Evolutionary conservation across 2,888 invertebrate genomes (phyloP), one percentile per base, ranked within the genome.

Genomic region (Drosophila tanythrix): DNA sequence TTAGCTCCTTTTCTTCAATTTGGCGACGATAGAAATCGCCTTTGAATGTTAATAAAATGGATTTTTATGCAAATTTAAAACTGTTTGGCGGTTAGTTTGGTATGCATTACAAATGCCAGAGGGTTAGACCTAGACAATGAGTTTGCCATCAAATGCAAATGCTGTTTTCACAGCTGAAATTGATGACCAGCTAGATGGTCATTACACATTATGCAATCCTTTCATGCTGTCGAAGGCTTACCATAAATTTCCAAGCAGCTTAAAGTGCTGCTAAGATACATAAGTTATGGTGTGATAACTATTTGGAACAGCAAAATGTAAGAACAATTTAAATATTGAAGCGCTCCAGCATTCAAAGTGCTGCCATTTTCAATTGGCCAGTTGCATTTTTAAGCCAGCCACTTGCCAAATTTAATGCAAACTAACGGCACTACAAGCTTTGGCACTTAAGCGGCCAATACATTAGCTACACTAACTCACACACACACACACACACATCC

Each of bases 1-100:
- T 72, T 58, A 76, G 87, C 83, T 78, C 66, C 70, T 88, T 88
- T 84, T 68, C 87, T 83, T 86, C 86, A 84, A 86, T 87, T 83
- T 87, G 79, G 76, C 75, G 76, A 76, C 87, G 81, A 81, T 89
- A 83, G 71, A 70, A 81, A 85, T 87, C 83, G 83, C 77, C 80
- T 85, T 89, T 87, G 83, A 87, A 84, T 87, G 87, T 84, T 84
- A 88, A 87, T 87, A 84, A 89, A 89, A 87, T 81, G 87, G 83
- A 82, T 84, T 87, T 87, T 84, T 87, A 87, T 89, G 89, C 89
- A 87, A 87, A 87, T 89, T 87, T 83, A 81, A 79, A 81, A 89
- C 81, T 86, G 88, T 88, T 88, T 80, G 78, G 83, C 75, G 78
- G 75, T 75, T 76, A 78, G 68, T 73, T 77, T 71, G 81, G 70